These are phyloP conservation scores for Junonia oenone DNA, from an alignment of 2,888 invertebrate genomes.

Conservation along the genomic window DNA sequence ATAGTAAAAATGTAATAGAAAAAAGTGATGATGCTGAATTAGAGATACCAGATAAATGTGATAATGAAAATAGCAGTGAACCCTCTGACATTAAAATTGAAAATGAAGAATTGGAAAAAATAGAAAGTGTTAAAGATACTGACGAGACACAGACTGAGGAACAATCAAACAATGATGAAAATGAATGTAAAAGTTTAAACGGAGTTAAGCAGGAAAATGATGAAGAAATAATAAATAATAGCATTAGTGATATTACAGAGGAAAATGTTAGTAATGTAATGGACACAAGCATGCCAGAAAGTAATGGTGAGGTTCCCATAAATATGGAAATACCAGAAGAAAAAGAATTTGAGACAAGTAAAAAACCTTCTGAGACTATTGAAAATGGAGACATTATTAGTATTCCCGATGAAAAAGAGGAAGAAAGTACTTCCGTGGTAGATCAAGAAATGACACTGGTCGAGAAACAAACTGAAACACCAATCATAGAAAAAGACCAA, in stretches of 20 bases:
- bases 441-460: constrained; percentile 3
- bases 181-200: constrained; percentile 16
- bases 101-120: background rate
- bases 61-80: background rate
- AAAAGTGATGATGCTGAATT: background rate
- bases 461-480: constrained; percentile 4
- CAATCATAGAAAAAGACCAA: background rate
- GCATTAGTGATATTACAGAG: background rate
- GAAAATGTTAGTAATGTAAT: background rate
- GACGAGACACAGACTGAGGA: background rate
- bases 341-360: background rate
- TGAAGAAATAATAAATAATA: no score
- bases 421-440: constrained; percentile 4
- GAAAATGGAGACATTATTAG: constrained; percentile 21
- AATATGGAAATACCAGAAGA: background rate
- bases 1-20: background rate
- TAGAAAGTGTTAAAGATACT: background rate
- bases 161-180: background rate
- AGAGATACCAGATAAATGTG: background rate
- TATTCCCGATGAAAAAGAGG: constrained; percentile 25
- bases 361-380: background rate
- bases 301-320: constrained; percentile 7
- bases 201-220: no score
- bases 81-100: background rate
- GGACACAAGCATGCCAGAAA: constrained; percentile 6